Evolutionary conservation across 2,888 invertebrate genomes (phyloP).

Genomic region (Lepas anatifera): DNA sequence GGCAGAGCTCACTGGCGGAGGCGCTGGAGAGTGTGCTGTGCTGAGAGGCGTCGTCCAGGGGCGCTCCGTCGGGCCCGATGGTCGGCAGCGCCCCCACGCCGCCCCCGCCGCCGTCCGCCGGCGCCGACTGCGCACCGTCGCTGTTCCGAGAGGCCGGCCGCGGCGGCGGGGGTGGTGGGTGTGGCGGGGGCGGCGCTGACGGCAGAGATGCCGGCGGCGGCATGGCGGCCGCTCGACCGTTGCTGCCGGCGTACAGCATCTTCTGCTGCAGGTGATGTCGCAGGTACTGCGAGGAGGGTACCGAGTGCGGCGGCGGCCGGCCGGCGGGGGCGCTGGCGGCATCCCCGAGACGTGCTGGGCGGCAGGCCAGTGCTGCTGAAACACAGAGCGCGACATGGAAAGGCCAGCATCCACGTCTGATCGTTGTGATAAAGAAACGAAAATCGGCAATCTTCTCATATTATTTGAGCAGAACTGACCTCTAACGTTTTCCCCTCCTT

Average conservation of each 20-base stretch:
- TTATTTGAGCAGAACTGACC: no score
- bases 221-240: conserved; percentile 19
- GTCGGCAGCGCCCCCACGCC: conserved; percentile 46
- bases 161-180: conserved; percentile 23
- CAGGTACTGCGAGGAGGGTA: conserved; percentile 15
- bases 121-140: conserved; percentile 28
- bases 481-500: no score
- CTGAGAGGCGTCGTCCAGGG: conserved; percentile 80
- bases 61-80: conserved; percentile 78
- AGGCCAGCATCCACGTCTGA: no score
- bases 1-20: conserved; percentile 58
- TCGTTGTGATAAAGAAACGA: no score
- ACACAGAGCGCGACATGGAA: neutral
- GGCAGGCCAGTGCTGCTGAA: neutral
- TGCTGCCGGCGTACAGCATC: conserved; percentile 19
- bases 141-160: conserved; percentile 26
- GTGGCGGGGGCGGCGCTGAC: conserved; percentile 13
- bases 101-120: conserved; percentile 15
- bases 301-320: neutral
- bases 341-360: neutral
- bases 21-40: conserved; percentile 87
- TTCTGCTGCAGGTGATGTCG: conserved; percentile 19
- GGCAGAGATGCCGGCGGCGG: neutral
- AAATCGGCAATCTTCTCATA: no score
- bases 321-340: neutral